These are phyloP conservation scores for Ploceus nigricollis DNA, from an alignment of 2,113 vertebrate genomes.

Conservation along the genomic window DNA sequence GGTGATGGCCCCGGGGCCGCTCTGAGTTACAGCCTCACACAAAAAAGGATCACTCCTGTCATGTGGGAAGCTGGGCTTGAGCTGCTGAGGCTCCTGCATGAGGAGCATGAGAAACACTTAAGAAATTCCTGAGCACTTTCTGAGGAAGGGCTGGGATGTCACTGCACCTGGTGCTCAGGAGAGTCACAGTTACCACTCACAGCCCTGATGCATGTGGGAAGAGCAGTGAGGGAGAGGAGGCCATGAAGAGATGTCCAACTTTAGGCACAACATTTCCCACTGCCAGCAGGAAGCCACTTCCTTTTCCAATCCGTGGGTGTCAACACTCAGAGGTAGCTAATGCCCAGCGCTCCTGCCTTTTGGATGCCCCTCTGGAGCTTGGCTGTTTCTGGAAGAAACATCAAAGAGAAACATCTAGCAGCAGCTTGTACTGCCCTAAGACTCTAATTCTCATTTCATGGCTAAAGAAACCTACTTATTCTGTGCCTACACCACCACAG, in stretches of 20 bases:
- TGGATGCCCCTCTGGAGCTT: background rate
- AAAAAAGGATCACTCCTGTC: fast-evolving
- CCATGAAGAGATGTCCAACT: fast-evolving
- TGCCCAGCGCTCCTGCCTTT: background rate
- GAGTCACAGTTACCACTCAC: fast-evolving
- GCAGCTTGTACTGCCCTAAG: background rate
- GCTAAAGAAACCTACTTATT: background rate
- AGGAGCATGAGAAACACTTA: fast-evolving
- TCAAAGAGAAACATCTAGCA: background rate
- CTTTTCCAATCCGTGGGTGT: background rate
- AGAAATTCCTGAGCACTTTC: background rate
- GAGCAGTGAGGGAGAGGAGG: background rate
- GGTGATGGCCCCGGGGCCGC: fast-evolving
- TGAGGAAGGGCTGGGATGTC: background rate
- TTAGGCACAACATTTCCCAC: background rate
- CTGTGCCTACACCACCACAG: background rate
- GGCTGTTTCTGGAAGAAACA: background rate
- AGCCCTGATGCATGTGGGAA: fast-evolving
- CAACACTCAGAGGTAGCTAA: background rate
- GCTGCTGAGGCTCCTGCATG: fast-evolving
- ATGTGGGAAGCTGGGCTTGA: background rate
- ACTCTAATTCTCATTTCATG: background rate
- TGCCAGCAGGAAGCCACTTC: background rate
- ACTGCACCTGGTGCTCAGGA: fast-evolving
- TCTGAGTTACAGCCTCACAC: fast-evolving